Evolutionary conservation across 2,888 invertebrate species (phyloP).

Genomic region (Drosophila recens): DNA sequence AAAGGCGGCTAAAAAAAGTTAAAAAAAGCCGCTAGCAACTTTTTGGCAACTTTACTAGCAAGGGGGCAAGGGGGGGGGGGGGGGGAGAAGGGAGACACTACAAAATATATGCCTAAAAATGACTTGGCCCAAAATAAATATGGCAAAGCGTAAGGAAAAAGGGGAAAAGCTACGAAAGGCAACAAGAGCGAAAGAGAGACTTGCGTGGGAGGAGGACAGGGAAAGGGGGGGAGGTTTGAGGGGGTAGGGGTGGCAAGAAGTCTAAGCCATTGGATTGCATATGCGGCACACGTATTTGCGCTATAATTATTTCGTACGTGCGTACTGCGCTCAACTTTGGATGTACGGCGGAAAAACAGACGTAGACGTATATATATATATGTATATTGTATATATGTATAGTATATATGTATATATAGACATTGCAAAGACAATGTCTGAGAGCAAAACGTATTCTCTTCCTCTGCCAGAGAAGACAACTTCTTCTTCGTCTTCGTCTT

Average conservation of each 20-base stretch:
- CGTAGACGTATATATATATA: conserved; percentile 10
- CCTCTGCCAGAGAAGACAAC: conserved; percentile 1
- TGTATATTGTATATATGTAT: too few species aligned
- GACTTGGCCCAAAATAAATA: conserved; percentile 64
- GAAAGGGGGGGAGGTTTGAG: neutral
- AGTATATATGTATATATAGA: neutral
- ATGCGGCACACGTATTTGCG: conserved; percentile 78
- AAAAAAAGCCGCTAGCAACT: conserved; percentile 35
- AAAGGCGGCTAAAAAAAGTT: conserved; percentile 12
- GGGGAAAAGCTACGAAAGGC: conserved; percentile 8
- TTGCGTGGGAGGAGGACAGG: conserved; percentile 26
- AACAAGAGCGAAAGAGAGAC: neutral
- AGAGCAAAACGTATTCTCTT: conserved; percentile 22
- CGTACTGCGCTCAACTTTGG: conserved; percentile 56
- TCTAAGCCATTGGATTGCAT: conserved; percentile 52
- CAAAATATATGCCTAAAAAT: conserved; percentile 69
- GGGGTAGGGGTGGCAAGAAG: neutral
- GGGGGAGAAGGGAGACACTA: neutral
- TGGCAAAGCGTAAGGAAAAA: conserved; percentile 59
- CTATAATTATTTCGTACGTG: conserved; percentile 82
- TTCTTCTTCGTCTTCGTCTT: neutral
- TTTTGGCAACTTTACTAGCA: conserved; percentile 34
- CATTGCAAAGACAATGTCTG: conserved; percentile 50
- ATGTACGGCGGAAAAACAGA: conserved; percentile 41
- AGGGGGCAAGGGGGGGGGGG: too few species aligned